Conservation (phyloP, 2,113 vertebrate genomes). For the Alouatta palliata region DNA sequence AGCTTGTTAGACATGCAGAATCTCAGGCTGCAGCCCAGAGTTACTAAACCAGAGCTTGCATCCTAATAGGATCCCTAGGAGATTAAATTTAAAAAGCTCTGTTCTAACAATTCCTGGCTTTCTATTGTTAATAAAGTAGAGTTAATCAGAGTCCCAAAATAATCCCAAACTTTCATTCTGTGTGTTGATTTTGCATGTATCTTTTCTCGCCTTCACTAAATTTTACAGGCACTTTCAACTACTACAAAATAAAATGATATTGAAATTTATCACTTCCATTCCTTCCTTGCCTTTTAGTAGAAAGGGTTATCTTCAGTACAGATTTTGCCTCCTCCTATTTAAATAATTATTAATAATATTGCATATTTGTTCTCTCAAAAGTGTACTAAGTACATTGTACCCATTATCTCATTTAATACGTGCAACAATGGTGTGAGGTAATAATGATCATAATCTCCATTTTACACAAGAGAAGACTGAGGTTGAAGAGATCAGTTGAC, state of each 20-base stretch:
- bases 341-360: background rate
- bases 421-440: background rate
- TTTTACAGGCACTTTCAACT: background rate
- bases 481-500: background rate
- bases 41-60: background rate
- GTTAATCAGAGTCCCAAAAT: background rate
- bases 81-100: background rate
- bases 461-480: background rate
- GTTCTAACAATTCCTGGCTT: background rate
- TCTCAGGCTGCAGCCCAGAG: background rate
- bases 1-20: background rate
- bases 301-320: background rate
- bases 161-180: background rate
- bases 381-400: background rate
- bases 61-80: background rate
- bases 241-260: background rate
- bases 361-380: background rate
- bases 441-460: background rate
- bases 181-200: constrained; percentile 9
- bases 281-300: background rate
- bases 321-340: background rate
- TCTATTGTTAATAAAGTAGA: constrained; percentile 4
- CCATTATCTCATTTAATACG: background rate
- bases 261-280: background rate
- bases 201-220: constrained; percentile 26